Conservation (phyloP, 35 echinoderm and acorn worm genomes). For the Stichopus chloronotus region DNA sequence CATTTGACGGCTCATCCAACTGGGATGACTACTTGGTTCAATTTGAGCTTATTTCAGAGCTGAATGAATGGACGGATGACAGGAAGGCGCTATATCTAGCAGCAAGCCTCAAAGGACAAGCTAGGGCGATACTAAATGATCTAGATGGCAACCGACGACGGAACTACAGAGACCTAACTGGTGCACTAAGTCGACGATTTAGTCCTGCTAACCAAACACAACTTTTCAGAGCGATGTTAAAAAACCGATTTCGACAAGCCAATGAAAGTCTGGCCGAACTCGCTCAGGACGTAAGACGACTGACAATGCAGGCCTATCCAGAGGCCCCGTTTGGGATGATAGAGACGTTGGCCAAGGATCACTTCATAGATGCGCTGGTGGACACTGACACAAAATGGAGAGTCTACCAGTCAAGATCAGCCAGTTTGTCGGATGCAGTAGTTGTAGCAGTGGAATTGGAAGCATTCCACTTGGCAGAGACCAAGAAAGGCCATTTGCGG, state of each 20-base stretch:
- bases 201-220: slow-evolving; percentile 38
- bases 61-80: slow-evolving; percentile 59
- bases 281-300: not conserved
- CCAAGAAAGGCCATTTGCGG: slow-evolving; percentile 38
- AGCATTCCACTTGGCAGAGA: slow-evolving; percentile 50
- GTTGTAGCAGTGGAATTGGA: slow-evolving; percentile 56
- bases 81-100: slow-evolving; percentile 50
- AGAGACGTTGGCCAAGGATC: slow-evolving; percentile 16
- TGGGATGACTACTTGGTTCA: slow-evolving; percentile 64
- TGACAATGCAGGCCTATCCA: slow-evolving; percentile 8
- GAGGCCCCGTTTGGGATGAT: not conserved
- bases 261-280: not conserved
- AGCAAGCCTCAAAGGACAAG: slow-evolving; percentile 50
- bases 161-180: slow-evolving; percentile 20
- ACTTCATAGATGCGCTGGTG: slow-evolving; percentile 57
- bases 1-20: slow-evolving; percentile 55
- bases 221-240: slow-evolving; percentile 15
- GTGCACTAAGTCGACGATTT: slow-evolving; percentile 45
- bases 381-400: slow-evolving; percentile 58
- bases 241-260: not conserved
- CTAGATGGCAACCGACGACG: slow-evolving; percentile 32
- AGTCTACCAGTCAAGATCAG: slow-evolving; percentile 60
- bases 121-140: slow-evolving; percentile 50
- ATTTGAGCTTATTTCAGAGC: slow-evolving; percentile 55
- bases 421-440: slow-evolving; percentile 51